A percentile compares a stretch with the other conserved stretches of the same genome.
phyloP scores from a whole-genome alignment of 2,113 vertebrate species.

The Acanthochromis polyacanthus region DNA sequence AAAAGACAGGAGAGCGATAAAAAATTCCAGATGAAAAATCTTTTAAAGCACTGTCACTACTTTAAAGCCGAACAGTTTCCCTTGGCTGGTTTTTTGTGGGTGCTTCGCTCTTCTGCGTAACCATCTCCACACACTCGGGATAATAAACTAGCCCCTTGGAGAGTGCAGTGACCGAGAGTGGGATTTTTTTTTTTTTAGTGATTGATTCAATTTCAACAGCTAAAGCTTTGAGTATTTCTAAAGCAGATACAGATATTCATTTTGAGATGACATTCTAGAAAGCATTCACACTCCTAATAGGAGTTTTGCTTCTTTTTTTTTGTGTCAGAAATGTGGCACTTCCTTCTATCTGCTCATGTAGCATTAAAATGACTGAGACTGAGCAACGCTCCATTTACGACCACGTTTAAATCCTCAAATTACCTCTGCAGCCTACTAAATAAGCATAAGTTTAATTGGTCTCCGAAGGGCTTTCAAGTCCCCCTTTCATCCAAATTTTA shows the following conservation, averaged over 20 bases:
- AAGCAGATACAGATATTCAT: conserved; percentile 32
- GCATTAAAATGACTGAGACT: conserved; percentile 7
- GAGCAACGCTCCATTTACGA: conserved; percentile 35
- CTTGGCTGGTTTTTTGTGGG: conserved; percentile 37
- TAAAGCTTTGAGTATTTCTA: conserved; percentile 34
- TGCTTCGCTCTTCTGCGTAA: conserved; percentile 59
- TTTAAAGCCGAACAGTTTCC: conserved; percentile 61
- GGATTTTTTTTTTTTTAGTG: conserved; percentile 27
- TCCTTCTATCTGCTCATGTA: conserved; percentile 41
- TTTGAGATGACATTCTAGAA: conserved; percentile 14
- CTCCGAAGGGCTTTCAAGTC: conserved; percentile 36
- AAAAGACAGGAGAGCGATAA: conserved; percentile 44
- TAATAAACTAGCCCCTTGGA: conserved; percentile 59
- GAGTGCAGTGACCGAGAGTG: conserved; percentile 45
- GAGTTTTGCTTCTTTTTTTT: conserved; percentile 26
- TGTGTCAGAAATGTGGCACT: conserved; percentile 23
- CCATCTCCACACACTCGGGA: conserved; percentile 44
- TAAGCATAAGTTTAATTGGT: conserved; percentile 56
- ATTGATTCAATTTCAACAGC: conserved; percentile 58
- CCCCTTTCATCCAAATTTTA: conserved; percentile 17
- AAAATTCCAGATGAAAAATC: conserved; percentile 47
- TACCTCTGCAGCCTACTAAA: conserved; percentile 34
- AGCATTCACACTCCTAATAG: neutral
- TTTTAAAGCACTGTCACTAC: conserved; percentile 57
- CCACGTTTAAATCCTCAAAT: conserved; percentile 48